These are phyloP conservation scores for Ictalurus furcatus DNA, from an alignment of 2,113 vertebrate species.

Conservation along the genomic window DNA sequence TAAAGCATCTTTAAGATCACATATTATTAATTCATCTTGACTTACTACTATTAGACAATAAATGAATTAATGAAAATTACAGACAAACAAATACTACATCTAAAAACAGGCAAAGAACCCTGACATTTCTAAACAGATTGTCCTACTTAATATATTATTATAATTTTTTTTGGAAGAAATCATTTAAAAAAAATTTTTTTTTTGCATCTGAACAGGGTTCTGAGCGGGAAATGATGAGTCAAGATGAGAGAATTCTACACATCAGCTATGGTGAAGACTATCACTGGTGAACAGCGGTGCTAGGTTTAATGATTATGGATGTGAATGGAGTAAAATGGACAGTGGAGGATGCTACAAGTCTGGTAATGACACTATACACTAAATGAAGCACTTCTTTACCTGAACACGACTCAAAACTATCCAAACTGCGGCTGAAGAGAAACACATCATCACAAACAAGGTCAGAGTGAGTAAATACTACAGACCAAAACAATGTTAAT, in stretches of 20 bases:
- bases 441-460: slow-evolving; percentile 42
- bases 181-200: neutral
- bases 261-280: neutral
- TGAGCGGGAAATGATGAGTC: slow-evolving; percentile 15
- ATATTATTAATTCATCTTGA: neutral
- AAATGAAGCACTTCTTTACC: slow-evolving; percentile 67
- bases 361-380: slow-evolving; percentile 48
- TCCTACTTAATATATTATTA: too few species aligned
- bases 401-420: slow-evolving; percentile 80
- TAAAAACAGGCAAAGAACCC: slow-evolving; percentile 40
- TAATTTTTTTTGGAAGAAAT: neutral
- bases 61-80: neutral
- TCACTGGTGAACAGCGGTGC: neutral
- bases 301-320: slow-evolving; percentile 22
- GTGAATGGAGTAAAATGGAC: slow-evolving; percentile 46
- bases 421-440: slow-evolving; percentile 77
- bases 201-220: slow-evolving; percentile 19
- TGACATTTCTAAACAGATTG: neutral
- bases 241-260: slow-evolving; percentile 6
- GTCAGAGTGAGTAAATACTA: neutral
- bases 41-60: slow-evolving; percentile 7
- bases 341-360: slow-evolving; percentile 24
- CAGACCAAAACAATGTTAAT: neutral
- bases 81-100: neutral
- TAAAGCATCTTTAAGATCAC: neutral